Base-by-base conservation (phyloP, 2,888 invertebrate genomes). In the Ganaspis brasiliensis region DNA sequence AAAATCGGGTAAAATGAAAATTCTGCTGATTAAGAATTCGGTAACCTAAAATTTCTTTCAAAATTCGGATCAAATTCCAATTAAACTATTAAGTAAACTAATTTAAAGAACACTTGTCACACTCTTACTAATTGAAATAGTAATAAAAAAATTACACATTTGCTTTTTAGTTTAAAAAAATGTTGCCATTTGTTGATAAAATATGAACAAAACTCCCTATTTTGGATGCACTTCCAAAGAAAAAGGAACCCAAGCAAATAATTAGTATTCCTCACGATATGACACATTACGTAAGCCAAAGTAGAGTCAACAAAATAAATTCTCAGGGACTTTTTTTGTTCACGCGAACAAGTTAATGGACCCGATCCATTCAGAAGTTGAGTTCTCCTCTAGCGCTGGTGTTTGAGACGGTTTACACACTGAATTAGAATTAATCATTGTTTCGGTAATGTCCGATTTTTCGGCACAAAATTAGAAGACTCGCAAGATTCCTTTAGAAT, bases 401-500 rank as follows among this genome's bases (percentile, higher is more conserved):
- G 24, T 57, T 26, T n/a, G n/a, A 57, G 26, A 26, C 57, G n/a
- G 26, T 57, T 57, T 57, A 57, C 24, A 31, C n/a, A 57, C 26
- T 31, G 72, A 16, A 31, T 31, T 61, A 37, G 52, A 80, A 80
- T 72, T 72, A 55, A 73, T 70, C 79, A 76, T 72, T 71, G 74
- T 71, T 75, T 73, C 37, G 61, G n/a, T 40, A 63, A 71, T 55
- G 74, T 31, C 1, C 59, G 49, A 52, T 78, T 73, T 79, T 76
- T 81, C 78, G 81, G 81, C 79, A 77, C 79, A 79, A 77, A 77
- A 72, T 77, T 71, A 45, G 40, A 55, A 59, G 77, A 57, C 1
- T 2, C 31, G 6, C n/a, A 57, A 16, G 56, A 73, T 79, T 76
- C 78, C 79, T 79, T 78, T 52, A 83, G 83, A 86, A 86, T 87